Conservation (phyloP, 2,888 invertebrate genomes). For the Euproctis similis region DNA sequence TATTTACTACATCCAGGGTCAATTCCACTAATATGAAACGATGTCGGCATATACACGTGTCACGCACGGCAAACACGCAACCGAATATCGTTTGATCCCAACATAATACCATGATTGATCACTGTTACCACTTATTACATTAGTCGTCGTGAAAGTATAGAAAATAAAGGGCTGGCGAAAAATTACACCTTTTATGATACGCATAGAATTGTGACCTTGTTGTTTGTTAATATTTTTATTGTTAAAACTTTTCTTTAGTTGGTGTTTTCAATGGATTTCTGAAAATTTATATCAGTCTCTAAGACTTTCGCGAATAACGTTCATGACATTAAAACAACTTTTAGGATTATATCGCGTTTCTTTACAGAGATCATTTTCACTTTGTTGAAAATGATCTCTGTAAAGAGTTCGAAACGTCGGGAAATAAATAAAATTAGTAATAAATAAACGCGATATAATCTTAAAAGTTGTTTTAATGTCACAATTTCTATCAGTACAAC, state of each 20-base stretch:
- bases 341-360: too few relatives aligned
- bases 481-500: too few relatives aligned
- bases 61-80: constrained; percentile 52
- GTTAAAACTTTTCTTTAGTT: background rate
- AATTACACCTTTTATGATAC: constrained; percentile 13
- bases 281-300: too few relatives aligned
- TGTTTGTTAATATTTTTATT: too few relatives aligned
- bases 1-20: constrained; percentile 18
- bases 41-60: constrained; percentile 39
- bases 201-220: background rate
- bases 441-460: too few relatives aligned
- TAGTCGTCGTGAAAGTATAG: constrained; percentile 35
- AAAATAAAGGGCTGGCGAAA: constrained; percentile 25
- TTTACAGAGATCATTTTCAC: too few relatives aligned
- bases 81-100: constrained; percentile 44
- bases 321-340: too few relatives aligned
- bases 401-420: too few relatives aligned
- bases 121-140: constrained; percentile 55
- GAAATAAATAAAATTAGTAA: too few relatives aligned
- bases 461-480: too few relatives aligned
- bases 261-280: constrained; percentile 6
- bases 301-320: too few relatives aligned
- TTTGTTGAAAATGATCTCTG: too few relatives aligned
- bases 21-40: constrained; percentile 34
- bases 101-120: constrained; percentile 60